Base-by-base conservation (phyloP, 2,888 invertebrate species). In the Tribolium freemani region DNA sequence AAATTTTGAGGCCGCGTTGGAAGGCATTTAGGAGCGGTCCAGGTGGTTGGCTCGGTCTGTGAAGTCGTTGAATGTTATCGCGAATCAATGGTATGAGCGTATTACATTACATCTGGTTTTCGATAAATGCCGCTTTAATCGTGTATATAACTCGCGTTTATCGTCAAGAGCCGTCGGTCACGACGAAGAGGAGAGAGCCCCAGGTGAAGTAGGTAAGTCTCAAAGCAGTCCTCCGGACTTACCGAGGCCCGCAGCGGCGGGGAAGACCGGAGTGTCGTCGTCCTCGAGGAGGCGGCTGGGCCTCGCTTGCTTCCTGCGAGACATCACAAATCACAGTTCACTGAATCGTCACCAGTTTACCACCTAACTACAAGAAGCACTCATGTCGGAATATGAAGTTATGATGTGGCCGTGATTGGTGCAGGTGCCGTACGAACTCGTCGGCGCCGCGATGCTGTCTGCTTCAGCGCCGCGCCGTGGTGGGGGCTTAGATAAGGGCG, bases 241-340 rank as follows among this genome's bases (percentile, higher is more conserved):
- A 73, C 76, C 75, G 79, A 78, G 77, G 73, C 76, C 71, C 10
- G 78, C 71, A 58, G 77, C 75, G 63, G 74, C 74, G 21, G 81
- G 60, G 74, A 80, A 69, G 69, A 79, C 73, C 69, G 82, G 76
- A 74, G 80, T 73, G 69, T 84, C 85, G 77, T 86, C 87, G 76
- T 88, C 87, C 83, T 88, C 88, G 75, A 88, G 86, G 78, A 88
- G 86, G 75, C 88, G 85, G 78, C 87, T 88, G 76, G 89, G 89
- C 77, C 88, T 85, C 61, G 88, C 88, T 81, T 89, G 89, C 85
- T 89, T 89, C 82, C 89, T 84, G 74, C 89, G 87, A 78, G 89
- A 89, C 88, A 89, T 88, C 77, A 82, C 84, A 81, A 79, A 77
- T 75, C 79, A 81, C 81, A 79, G 79, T 77, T 80, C 82, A 81